Base-by-base conservation (phyloP, 2,888 invertebrate genomes). In the Imbricaverruca yamaguchii region DNA sequence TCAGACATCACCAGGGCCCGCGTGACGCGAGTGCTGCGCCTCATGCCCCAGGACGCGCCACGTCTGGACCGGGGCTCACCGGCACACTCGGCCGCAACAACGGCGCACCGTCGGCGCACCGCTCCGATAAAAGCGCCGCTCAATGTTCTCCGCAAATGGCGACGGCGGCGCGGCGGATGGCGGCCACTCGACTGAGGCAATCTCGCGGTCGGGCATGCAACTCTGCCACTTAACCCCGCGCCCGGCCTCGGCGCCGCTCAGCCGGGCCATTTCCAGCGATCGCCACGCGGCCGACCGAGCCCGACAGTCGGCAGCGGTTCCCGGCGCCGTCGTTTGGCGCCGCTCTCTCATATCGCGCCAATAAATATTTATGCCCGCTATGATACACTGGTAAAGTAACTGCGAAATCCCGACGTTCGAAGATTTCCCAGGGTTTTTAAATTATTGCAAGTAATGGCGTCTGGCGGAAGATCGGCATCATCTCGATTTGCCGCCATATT, bases 361-460 rank as follows among this genome's bases (percentile, higher is more conserved):
- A 69, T 69, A 69, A 25, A 69, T 69, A 69, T 69, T 69, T 69
- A 69, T 69, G 39, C 69, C 65, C 69, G 69, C 69, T 25, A 69
- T 69, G 25, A 25, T 69, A 69, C 69, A 39, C 69, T 39, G 69
- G 25, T 69, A 69, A 39, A 25, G 69, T 39, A 69, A 39, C 69
- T 69, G 69, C 69, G 15, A 69, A 69, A 25, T 69, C 69, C 39
- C 69, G 25, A 9, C 69, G 69, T 15, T 69, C 39, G 6, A 15
- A 69, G 69, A 69, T 69, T 69, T 69, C 39, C 69, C 69, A 25
- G n/a, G 69, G 69, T 69, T 69, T 69, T 69, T 69, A 69, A 69
- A 69, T 69, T 69, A 69, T 69, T 69, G 69, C 69, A n/a, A 69
- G 69, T 69, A 69, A 69, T 69, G 69, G 39, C 39, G 39, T 69